Conservation (phyloP, 2,113 vertebrate genomes). For the Siniperca knerii region DNA sequence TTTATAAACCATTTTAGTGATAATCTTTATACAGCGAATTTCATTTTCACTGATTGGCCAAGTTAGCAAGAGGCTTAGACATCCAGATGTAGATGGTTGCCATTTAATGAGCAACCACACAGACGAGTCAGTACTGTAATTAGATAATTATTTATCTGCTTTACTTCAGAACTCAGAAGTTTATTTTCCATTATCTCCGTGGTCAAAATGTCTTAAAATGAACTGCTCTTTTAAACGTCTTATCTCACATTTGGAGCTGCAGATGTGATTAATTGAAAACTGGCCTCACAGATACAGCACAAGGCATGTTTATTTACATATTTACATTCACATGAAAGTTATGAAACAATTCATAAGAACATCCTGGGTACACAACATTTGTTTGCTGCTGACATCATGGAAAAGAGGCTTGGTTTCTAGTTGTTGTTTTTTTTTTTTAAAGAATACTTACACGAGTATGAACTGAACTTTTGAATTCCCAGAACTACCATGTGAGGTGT, state of each 20-base stretch:
- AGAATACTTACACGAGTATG: background rate
- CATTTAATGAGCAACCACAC: slow-evolving; percentile 47
- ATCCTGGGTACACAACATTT: background rate
- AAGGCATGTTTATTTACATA: slow-evolving; percentile 27
- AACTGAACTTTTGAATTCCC: background rate
- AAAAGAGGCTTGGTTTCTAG: background rate
- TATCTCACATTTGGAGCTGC: background rate
- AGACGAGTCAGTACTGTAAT: background rate
- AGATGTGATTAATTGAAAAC: background rate
- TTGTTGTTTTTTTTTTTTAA: background rate
- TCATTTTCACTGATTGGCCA: background rate
- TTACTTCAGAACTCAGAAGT: slow-evolving; percentile 7
- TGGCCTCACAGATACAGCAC: background rate
- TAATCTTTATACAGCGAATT: background rate
- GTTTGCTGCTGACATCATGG: slow-evolving; percentile 9
- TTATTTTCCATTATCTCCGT: slow-evolving; percentile 20
- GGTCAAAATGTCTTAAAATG: background rate
- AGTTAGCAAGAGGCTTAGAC: background rate
- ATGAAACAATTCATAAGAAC: slow-evolving; percentile 4
- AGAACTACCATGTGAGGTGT: background rate
- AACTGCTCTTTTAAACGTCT: background rate
- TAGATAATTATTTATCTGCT: slow-evolving; percentile 42
- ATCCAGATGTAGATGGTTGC: background rate
- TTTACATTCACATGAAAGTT: slow-evolving; percentile 10
- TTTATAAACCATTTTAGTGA: background rate